Base-by-base conservation (phyloP, 2,113 vertebrate species). In the Istiophorus platypterus region DNA sequence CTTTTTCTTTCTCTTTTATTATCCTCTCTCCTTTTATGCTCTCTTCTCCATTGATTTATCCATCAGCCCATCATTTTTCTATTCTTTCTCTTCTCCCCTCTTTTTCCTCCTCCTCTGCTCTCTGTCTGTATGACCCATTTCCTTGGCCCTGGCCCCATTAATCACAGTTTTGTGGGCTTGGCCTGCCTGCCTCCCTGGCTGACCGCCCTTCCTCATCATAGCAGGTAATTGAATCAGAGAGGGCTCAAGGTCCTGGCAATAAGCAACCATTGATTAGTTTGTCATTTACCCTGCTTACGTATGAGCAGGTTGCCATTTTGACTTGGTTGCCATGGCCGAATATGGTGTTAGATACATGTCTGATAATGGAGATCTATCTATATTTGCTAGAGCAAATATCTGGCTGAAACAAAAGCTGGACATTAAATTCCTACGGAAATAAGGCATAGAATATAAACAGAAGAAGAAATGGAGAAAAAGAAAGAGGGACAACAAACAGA, bases 101-200 rank as follows among this genome's bases (percentile, higher is more conserved):
- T 22, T 18, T 15, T n/a, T 52, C 22, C 4, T n/a, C 39, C 61
- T 80, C 59, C 66, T 10, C 29, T 77, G n/a, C 59, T 80, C 26
- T 57, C 22, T 31, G 58, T 66, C 63, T 73, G 26, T 86, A 29
- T 95, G 94, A 95, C 95, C 95, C 89, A 95, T 78, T 94, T 96
- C 85, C 64, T 72, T 45, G 71, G 56, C 73, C 72, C 66, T 45
- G 52, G 83, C 82, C 82, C 83, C 91, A 95, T 96, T 94, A 88
- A 94, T 95, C 95, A 94, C 84, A 47, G 75, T 24, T 70, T 65
- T 64, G 76, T 88, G 86, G 89, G 72, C 41, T 52, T 29, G 78
- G 83, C 81, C 80, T 9, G 56, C 57, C 85, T 45, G 31, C 70
- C 57, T 81, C 68, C 41, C 76, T 85, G 78, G 78, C 83, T 83